These are phyloP conservation scores for Acanthopagrus latus DNA, from an alignment of 2,797 vertebrate genomes.

Conservation along the genomic window DNA sequence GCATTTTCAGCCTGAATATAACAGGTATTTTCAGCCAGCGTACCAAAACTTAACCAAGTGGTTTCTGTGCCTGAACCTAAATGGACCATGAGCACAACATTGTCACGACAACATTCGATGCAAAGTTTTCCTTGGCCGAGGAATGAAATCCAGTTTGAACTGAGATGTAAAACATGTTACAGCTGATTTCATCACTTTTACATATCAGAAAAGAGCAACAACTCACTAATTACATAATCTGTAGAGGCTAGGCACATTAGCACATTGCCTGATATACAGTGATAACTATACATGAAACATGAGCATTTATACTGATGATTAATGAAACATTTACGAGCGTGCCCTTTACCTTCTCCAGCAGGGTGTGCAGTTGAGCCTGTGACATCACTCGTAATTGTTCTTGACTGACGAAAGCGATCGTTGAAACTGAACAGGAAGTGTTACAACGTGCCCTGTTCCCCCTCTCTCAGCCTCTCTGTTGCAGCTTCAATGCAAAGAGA, in stretches of 20 bases:
- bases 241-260: not conserved
- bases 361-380: not conserved
- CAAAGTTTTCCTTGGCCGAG: too few relatives aligned
- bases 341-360: not conserved
- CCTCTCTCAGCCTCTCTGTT: not conserved
- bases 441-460: not conserved
- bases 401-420: not conserved
- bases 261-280: not conserved
- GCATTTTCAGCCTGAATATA: too few relatives aligned
- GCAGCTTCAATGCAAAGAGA: too few relatives aligned
- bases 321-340: not conserved
- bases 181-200: not conserved
- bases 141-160: too few relatives aligned
- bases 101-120: too few relatives aligned
- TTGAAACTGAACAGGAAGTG: too few relatives aligned
- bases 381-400: not conserved
- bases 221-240: too few relatives aligned
- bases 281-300: too few relatives aligned
- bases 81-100: too few relatives aligned
- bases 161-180: not conserved
- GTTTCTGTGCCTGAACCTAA: too few relatives aligned
- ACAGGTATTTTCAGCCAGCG: too few relatives aligned
- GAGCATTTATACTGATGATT: not conserved
- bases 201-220: not conserved
- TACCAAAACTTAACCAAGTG: too few relatives aligned